phyloP scores from a whole-genome alignment of 2,888 invertebrate genomes.

The Quadroppia sp. region DNA sequence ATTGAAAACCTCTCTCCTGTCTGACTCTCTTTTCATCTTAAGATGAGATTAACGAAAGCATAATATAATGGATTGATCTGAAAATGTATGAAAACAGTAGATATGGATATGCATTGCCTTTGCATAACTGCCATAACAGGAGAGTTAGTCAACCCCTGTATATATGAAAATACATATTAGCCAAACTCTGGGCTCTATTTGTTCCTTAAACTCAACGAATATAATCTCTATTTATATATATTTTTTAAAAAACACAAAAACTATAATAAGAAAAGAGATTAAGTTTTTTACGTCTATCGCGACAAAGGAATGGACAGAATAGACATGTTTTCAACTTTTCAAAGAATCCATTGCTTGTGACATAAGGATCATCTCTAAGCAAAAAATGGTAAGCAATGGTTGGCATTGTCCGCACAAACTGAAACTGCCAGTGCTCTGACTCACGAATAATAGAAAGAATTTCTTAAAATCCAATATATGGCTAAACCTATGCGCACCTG shows the following conservation, averaged over 20 bases:
- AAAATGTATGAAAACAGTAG: slow-evolving; percentile 5
- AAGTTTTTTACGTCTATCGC: slow-evolving; percentile 27
- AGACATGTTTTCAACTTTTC: slow-evolving; percentile 38
- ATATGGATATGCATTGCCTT: background rate
- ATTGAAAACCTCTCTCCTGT: background rate
- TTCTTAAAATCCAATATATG: background rate
- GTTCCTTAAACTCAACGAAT: slow-evolving; percentile 19
- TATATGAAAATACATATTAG: background rate
- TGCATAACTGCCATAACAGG: slow-evolving; percentile 7
- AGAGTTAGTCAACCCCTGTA: too few species aligned
- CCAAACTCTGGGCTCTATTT: background rate
- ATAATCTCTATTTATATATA: slow-evolving; percentile 37
- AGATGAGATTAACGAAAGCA: slow-evolving; percentile 33
- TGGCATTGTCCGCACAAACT: slow-evolving; percentile 20
- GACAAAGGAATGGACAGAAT: background rate
- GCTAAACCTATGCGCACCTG: slow-evolving; percentile 28
- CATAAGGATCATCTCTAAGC: slow-evolving; percentile 33
- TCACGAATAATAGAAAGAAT: slow-evolving; percentile 27
- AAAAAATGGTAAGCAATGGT: slow-evolving; percentile 15
- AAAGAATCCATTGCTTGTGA: slow-evolving; percentile 28
- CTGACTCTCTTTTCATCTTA: slow-evolving; percentile 17
- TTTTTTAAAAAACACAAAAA: slow-evolving; percentile 7
- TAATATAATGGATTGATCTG: slow-evolving; percentile 21
- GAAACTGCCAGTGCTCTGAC: slow-evolving; percentile 19
- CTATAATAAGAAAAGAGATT: slow-evolving; percentile 26